phyloP scores from a whole-genome alignment of 2,888 invertebrate species.

The Noctua janthina region DNA sequence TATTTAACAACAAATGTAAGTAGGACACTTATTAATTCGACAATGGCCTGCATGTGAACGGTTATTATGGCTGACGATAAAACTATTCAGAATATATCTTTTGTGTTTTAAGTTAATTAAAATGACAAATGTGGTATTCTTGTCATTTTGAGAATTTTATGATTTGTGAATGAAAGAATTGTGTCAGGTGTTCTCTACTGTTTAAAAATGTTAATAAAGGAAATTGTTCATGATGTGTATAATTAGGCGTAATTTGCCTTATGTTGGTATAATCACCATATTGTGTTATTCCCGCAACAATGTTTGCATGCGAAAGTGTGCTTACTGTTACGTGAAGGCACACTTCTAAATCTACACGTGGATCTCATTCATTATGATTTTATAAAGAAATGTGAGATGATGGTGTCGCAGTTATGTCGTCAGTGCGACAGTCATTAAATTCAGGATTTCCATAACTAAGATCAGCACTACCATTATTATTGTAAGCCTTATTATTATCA shows the following conservation, averaged over 20 bases:
- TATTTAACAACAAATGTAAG: slow-evolving; percentile 68
- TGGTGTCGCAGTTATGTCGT: not conserved
- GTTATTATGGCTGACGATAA: slow-evolving; percentile 58
- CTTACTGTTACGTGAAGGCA: not conserved
- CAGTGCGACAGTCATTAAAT: not conserved
- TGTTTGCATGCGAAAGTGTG: slow-evolving; percentile 31
- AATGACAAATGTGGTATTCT: slow-evolving; percentile 67
- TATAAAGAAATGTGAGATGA: not conserved
- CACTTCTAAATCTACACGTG: slow-evolving; percentile 13
- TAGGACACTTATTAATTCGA: slow-evolving; percentile 66
- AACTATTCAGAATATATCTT: slow-evolving; percentile 61
- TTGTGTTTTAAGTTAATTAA: slow-evolving; percentile 66
- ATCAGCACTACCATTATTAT: not conserved
- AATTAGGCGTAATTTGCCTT: slow-evolving; percentile 30
- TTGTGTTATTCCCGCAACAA: slow-evolving; percentile 11
- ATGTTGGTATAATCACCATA: slow-evolving; percentile 8
- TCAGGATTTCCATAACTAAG: not conserved
- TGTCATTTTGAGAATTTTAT: slow-evolving; percentile 58
- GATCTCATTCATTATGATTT: not conserved
- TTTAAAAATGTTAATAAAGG: slow-evolving; percentile 45
- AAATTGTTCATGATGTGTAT: slow-evolving; percentile 30
- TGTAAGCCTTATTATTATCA: not conserved
- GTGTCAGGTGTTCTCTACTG: slow-evolving; percentile 57
- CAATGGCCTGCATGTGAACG: slow-evolving; percentile 66
- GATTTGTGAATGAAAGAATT: slow-evolving; percentile 58